Percentiles rank a stretch among this genome's conserved stretches.
Evolutionary conservation across 2,888 invertebrate genomes (phyloP).

Genomic region (Automeris io): DNA sequence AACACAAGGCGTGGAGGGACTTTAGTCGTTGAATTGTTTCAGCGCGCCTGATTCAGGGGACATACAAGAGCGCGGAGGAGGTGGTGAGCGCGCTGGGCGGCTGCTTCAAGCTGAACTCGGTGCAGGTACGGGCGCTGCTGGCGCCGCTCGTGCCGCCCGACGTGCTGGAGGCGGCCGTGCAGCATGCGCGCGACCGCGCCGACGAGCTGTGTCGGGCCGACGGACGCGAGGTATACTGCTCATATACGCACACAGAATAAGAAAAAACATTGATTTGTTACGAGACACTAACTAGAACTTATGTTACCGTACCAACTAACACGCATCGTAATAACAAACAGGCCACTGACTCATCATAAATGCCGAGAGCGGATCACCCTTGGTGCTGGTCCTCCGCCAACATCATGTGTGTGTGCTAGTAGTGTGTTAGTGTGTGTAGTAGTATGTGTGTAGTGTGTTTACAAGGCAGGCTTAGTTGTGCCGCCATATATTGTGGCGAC

Average conservation of each 20-base stretch:
- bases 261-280: too few species aligned
- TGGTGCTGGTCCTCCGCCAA: too few species aligned
- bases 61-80: conserved; percentile 83
- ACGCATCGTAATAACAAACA: too few species aligned
- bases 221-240: conserved; percentile 82
- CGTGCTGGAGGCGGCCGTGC: conserved; percentile 82
- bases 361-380: too few species aligned
- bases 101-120: conserved; percentile 97
- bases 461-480: too few species aligned
- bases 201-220: conserved; percentile 95
- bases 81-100: conserved; percentile 92
- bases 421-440: too few species aligned
- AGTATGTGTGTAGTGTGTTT: too few species aligned
- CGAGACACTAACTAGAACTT: too few species aligned
- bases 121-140: conserved; percentile 92
- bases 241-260: neutral
- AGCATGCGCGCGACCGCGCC: conserved; percentile 91
- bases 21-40: conserved; percentile 5
- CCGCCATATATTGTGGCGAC: too few species aligned
- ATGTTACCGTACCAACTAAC: too few species aligned
- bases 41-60: conserved; percentile 65
- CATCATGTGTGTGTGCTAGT: neutral
- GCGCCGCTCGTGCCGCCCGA: conserved; percentile 72
- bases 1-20: too few species aligned
- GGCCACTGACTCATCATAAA: too few species aligned